Base-by-base conservation (phyloP, 64 coral and sea anemone species). In the Montipora efflorescens region DNA sequence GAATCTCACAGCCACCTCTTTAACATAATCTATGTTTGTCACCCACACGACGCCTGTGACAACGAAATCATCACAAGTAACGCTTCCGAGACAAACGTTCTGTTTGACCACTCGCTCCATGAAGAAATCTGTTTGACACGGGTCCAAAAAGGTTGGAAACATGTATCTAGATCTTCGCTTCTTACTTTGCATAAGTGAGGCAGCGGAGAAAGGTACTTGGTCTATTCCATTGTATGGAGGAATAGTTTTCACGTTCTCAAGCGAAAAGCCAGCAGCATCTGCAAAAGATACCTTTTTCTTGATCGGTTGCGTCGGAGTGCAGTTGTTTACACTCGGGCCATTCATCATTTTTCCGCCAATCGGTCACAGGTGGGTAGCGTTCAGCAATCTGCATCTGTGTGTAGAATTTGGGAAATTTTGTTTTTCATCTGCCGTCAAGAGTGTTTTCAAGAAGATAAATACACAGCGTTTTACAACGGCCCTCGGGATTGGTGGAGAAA, bases 201-300 rank as follows among this genome's bases (percentile, higher is more conserved):
- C 53, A 57, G 11, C 53, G n/a, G 2, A 5, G 2, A 44, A 1
- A 15, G 23, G 44, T 11, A 46, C 80, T 19, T 81, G 23, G 16
- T 94, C 92, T 43, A 28, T n/a, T n/a, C 49, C 61, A 23, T 5
- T 80, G 61, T 74, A 36, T 25, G 84, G 58, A 1, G 92, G 64
- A 51, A 94, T 94, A 19, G 59, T 89, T 53, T 94, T 94, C 55
- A 82, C 87, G 52, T 15, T 44, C 11, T 43, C 80, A 14, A 82
- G 80, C 58, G 55, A 18, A 4, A 82, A 45, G 7, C 80, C 80
- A 45, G 80, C 80, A 1, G 81, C 28, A 50, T 94, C 92, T n/a
- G 92, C 92, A 74, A 94, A 94, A 8, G 72, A 87, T 48, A 94
- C 92, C 15, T 25, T 87, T 49, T 94, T 94, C 86, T 82, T 72